These are phyloP conservation scores for Tanytarsus gracilentus DNA, from an alignment of 2,888 invertebrate genomes.

Conservation along the genomic window DNA sequence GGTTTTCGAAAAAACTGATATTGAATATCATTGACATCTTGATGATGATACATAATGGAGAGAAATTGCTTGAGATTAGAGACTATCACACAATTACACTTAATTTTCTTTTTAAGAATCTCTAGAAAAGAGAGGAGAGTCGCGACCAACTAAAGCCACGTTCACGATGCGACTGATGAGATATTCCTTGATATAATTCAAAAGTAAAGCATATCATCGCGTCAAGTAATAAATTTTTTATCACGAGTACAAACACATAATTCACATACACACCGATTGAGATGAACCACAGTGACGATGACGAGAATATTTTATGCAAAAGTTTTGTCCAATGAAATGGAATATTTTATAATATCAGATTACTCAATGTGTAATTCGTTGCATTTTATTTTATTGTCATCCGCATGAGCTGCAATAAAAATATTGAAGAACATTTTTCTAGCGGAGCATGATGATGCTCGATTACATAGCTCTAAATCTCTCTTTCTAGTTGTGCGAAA, in stretches of 20 bases:
- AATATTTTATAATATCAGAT: too few species aligned
- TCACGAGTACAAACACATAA: not conserved
- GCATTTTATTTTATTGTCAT: too few species aligned
- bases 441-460: too few species aligned
- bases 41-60: conserved; percentile 1
- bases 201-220: not conserved
- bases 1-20: conserved; percentile 57
- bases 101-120: not conserved
- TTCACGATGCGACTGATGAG: conserved; percentile 11
- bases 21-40: conserved; percentile 14
- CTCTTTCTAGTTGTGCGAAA: too few species aligned
- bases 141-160: conserved; percentile 6
- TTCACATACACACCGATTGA: too few species aligned
- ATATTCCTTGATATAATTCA: conserved; percentile 3
- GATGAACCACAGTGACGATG: not conserved
- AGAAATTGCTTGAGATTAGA: not conserved
- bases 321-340: not conserved
- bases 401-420: too few species aligned
- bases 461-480: too few species aligned
- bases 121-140: not conserved
- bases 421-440: too few species aligned
- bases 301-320: not conserved
- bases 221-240: conserved; percentile 3
- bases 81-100: not conserved
- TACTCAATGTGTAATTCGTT: too few species aligned